These are phyloP conservation scores for Agapetus fuscipes DNA, from an alignment of 2,888 invertebrate species.

Conservation along the genomic window DNA sequence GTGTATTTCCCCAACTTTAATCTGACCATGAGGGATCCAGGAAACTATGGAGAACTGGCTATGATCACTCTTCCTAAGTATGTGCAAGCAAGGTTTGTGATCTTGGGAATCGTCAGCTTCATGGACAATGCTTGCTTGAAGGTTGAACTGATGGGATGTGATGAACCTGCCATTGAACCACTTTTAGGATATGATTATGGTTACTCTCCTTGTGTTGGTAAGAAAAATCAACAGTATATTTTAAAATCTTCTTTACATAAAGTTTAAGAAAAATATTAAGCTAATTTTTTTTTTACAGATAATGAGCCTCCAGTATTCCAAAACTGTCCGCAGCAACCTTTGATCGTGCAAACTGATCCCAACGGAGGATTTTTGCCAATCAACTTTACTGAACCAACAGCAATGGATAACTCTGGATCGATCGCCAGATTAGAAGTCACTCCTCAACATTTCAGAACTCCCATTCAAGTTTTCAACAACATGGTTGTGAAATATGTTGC, in stretches of 20 bases:
- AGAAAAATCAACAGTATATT: slow-evolving; percentile 24
- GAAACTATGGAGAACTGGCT: slow-evolving; percentile 91
- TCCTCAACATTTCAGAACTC: slow-evolving; percentile 84
- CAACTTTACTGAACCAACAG: slow-evolving; percentile 88
- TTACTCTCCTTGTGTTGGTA: slow-evolving; percentile 84
- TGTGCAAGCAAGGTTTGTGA: slow-evolving; percentile 88
- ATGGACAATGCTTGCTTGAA: slow-evolving; percentile 95
- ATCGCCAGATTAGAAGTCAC: slow-evolving; percentile 89
- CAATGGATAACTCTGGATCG: slow-evolving; percentile 91
- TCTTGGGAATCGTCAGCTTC: slow-evolving; percentile 90
- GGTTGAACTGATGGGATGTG: slow-evolving; percentile 94
- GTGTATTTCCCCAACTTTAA: slow-evolving; percentile 97
- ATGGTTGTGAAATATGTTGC: slow-evolving; percentile 92
- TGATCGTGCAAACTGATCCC: slow-evolving; percentile 78
- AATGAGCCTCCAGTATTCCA: slow-evolving; percentile 95
- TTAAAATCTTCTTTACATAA: neutral
- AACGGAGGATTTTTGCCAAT: slow-evolving; percentile 85
- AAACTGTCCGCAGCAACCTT: slow-evolving; percentile 90
- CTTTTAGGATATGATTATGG: slow-evolving; percentile 88
- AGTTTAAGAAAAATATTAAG: neutral
- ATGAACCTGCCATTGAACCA: slow-evolving; percentile 73
- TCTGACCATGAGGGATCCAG: slow-evolving; percentile 89
- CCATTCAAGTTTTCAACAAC: slow-evolving; percentile 79
- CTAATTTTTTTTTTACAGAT: slow-evolving; percentile 44
- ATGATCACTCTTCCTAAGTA: slow-evolving; percentile 93